These are phyloP conservation scores for Anoplophora glabripennis DNA, from an alignment of 1,140 invertebrate species.

Conservation along the genomic window DNA sequence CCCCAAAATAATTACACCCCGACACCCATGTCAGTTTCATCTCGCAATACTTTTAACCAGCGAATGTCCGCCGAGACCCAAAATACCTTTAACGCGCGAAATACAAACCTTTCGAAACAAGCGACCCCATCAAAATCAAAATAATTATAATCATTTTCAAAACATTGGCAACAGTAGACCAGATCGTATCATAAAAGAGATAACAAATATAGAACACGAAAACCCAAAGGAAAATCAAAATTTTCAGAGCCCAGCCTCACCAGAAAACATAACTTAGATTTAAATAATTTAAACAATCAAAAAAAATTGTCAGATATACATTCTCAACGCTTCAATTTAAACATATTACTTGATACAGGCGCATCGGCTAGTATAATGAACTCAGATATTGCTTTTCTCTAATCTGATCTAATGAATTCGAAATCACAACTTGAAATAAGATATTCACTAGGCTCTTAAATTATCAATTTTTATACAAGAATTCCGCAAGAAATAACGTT, in stretches of 20 bases:
- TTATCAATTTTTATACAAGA: slow-evolving; percentile 1
- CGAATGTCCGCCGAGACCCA: too few relatives aligned
- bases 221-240: not conserved
- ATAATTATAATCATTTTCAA: not conserved
- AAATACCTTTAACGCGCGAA: not conserved
- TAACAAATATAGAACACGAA: not conserved
- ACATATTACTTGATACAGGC: slow-evolving; percentile 6
- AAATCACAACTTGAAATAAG: slow-evolving; percentile 8
- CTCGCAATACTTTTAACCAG: not conserved
- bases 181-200: not conserved
- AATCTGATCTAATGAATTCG: slow-evolving; percentile 2
- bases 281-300: slow-evolving; percentile 5
- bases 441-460: not conserved
- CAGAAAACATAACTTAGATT: slow-evolving; percentile 4
- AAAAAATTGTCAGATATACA: not conserved
- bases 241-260: not conserved
- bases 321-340: not conserved
- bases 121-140: not conserved
- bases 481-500: slow-evolving; percentile 1
- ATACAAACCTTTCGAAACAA: not conserved
- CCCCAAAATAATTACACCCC: not conserved
- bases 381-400: slow-evolving; percentile 3
- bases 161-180: not conserved
- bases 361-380: slow-evolving; percentile 10
- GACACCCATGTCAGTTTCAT: not conserved